Conservation (phyloP, 2,113 vertebrate genomes). For the Penelope pileata region DNA sequence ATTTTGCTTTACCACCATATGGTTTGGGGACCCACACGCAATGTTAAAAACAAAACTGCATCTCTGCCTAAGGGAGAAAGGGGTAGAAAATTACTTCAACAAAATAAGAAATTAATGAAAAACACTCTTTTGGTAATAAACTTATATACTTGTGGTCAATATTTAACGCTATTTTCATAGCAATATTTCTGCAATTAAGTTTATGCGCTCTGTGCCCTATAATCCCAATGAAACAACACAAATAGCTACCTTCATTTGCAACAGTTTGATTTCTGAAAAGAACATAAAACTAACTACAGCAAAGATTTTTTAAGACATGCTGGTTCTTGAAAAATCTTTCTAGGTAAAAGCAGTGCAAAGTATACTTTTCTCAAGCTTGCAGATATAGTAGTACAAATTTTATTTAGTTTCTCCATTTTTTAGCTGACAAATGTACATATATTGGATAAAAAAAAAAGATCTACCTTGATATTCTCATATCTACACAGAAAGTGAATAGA, state of each 20-base stretch:
- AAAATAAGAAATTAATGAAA: not conserved
- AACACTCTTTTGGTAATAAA: not conserved
- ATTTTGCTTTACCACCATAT: not conserved
- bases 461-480: not conserved
- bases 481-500: not conserved
- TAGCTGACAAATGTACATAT: not conserved
- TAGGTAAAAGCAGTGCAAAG: constrained; percentile 21
- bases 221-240: not conserved
- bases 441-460: not conserved
- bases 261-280: constrained; percentile 7
- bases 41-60: not conserved
- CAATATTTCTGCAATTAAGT: constrained; percentile 10
- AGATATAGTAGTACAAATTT: not conserved
- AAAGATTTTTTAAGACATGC: not conserved
- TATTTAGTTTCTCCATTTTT: not conserved
- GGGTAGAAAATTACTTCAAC: not conserved
- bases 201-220: not conserved
- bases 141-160: not conserved
- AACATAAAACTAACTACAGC: constrained; percentile 11
- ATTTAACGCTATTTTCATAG: not conserved
- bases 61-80: not conserved
- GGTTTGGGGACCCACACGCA: not conserved
- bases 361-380: not conserved
- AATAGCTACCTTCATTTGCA: not conserved
- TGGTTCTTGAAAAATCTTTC: not conserved